These are phyloP conservation scores for Lampris incognitus DNA, from an alignment of 2,113 vertebrate genomes.

Conservation along the genomic window DNA sequence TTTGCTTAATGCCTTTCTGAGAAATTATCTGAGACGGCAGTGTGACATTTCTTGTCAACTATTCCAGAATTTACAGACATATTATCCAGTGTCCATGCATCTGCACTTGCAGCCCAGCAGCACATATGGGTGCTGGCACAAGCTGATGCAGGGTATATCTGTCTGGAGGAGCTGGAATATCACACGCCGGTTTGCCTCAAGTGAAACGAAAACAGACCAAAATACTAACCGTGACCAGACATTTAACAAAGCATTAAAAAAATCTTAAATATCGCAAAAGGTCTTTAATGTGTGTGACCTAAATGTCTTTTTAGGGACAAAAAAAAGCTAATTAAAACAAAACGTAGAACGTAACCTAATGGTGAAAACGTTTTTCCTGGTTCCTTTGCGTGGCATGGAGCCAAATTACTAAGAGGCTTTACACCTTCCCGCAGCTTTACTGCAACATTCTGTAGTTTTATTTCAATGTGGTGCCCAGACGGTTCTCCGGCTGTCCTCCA, in stretches of 20 bases:
- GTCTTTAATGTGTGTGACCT: background rate
- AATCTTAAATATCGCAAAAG: too few relatives aligned
- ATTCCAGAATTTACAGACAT: slow-evolving; percentile 9
- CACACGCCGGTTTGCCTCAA: slow-evolving; percentile 5
- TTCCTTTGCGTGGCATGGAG: too few relatives aligned
- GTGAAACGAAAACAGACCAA: slow-evolving; percentile 1
- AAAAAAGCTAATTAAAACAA: background rate
- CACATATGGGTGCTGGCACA: slow-evolving; percentile 11
- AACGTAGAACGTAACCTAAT: background rate
- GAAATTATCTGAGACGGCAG: slow-evolving; percentile 37
- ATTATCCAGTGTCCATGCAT: slow-evolving; percentile 15
- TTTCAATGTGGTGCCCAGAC: too few relatives aligned
- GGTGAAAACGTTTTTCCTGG: background rate
- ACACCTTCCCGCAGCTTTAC: background rate
- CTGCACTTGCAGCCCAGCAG: background rate
- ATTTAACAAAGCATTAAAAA: too few relatives aligned
- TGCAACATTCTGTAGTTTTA: too few relatives aligned
- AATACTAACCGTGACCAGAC: background rate
- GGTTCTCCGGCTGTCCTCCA: too few relatives aligned
- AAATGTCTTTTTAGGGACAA: background rate
- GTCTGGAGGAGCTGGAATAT: background rate
- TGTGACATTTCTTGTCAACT: slow-evolving; percentile 11
- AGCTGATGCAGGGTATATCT: background rate
- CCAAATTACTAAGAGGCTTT: too few relatives aligned
- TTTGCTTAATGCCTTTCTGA: slow-evolving; percentile 44